These are phyloP conservation scores for Leptonema lineaticorne DNA, from an alignment of 1,140 invertebrate genomes.

Conservation along the genomic window DNA sequence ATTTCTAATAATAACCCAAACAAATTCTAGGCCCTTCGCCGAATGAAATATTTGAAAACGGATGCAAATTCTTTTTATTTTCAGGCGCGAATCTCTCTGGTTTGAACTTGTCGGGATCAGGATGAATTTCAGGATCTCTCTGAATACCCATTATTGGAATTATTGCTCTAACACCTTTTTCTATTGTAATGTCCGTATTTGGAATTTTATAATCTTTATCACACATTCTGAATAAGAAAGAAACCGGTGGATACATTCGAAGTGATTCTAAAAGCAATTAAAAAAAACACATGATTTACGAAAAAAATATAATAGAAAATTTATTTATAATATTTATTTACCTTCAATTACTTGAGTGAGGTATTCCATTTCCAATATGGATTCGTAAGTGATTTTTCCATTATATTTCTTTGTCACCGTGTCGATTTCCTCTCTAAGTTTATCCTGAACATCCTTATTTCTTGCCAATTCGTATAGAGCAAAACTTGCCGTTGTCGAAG, in stretches of 20 bases:
- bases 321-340: conserved; percentile 25
- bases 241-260: conserved; percentile 63
- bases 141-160: conserved; percentile 66
- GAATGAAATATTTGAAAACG: conserved; percentile 58
- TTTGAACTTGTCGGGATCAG: conserved; percentile 64
- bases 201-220: conserved; percentile 59
- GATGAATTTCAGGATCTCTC: conserved; percentile 56
- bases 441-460: conserved; percentile 56
- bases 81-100: conserved; percentile 67
- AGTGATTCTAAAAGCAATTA: conserved; percentile 61
- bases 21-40: conserved; percentile 58
- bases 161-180: conserved; percentile 61
- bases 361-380: conserved; percentile 49
- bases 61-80: conserved; percentile 50
- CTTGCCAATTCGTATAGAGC: conserved; percentile 55
- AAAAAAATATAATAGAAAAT: not conserved
- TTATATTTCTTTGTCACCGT: conserved; percentile 45
- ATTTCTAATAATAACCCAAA: conserved; percentile 51
- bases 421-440: conserved; percentile 43
- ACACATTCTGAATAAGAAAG: conserved; percentile 58
- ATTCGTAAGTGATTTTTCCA: conserved; percentile 56
- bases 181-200: conserved; percentile 59
- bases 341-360: conserved; percentile 50
- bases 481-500: conserved; percentile 47
- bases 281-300: not conserved